These are phyloP conservation scores for Cyrtodaria siliqua DNA, from an alignment of 2,888 invertebrate species.

Conservation along the genomic window DNA sequence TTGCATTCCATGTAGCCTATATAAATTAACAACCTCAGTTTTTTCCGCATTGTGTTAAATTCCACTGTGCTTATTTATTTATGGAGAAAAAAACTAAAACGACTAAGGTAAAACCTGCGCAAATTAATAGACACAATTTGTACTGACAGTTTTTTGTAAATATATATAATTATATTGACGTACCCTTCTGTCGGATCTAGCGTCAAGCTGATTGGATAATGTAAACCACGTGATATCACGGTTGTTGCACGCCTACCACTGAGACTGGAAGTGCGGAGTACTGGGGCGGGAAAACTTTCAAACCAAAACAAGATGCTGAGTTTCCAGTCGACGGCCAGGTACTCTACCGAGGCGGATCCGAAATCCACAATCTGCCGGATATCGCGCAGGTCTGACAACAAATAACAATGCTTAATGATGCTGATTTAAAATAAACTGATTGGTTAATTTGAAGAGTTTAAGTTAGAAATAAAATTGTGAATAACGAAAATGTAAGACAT, in stretches of 20 bases:
- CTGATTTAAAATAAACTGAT: too few species aligned
- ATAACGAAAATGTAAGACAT: too few species aligned
- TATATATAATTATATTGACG: conserved; percentile 6
- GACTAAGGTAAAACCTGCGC: too few species aligned
- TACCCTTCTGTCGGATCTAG: conserved; percentile 65
- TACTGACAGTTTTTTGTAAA: not conserved
- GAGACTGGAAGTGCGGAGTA: conserved; percentile 51
- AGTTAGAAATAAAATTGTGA: too few species aligned
- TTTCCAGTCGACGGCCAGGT: conserved; percentile 65
- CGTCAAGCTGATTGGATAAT: conserved; percentile 53
- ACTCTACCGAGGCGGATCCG: conserved; percentile 47
- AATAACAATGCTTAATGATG: too few species aligned
- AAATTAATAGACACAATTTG: too few species aligned
- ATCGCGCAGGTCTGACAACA: conserved; percentile 50
- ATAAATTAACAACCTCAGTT: too few species aligned
- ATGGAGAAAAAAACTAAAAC: too few species aligned
- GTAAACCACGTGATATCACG: conserved; percentile 27
- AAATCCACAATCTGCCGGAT: conserved; percentile 49
- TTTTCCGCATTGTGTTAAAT: too few species aligned
- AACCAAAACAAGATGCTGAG: conserved; percentile 61
- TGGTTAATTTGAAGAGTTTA: too few species aligned
- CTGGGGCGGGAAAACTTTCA: conserved; percentile 53
- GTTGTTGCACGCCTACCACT: conserved; percentile 57
- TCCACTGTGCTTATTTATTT: too few species aligned
- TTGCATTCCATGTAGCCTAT: too few species aligned